These are phyloP conservation scores for Zele albiditarsus DNA, from an alignment of 2,888 invertebrate genomes.

Conservation along the genomic window DNA sequence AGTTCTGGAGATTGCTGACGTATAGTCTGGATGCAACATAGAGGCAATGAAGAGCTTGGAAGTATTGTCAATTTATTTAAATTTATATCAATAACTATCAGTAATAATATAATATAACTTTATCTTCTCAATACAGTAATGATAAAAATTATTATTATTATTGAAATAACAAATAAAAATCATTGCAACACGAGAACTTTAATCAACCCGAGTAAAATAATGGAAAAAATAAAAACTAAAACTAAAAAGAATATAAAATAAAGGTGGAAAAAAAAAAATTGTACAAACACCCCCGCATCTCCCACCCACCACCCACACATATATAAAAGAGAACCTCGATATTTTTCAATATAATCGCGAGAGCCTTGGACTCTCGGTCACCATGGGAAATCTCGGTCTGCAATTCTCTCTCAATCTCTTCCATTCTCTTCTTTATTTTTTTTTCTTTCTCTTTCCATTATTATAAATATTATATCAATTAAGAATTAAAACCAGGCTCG, in stretches of 20 bases:
- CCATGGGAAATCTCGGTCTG: constrained; percentile 67
- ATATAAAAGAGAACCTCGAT: constrained; percentile 60
- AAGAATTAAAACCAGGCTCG: constrained; percentile 57
- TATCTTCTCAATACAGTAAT: no score
- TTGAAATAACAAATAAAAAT: no score
- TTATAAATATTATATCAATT: constrained; percentile 70
- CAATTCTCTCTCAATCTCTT: not conserved
- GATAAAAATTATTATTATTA: no score
- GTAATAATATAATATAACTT: no score
- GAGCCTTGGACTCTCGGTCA: constrained; percentile 57
- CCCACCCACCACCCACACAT: constrained; percentile 47
- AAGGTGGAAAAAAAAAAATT: not conserved
- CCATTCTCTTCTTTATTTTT: constrained; percentile 46
- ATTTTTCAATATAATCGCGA: constrained; percentile 67
- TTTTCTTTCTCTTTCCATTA: constrained; percentile 55
- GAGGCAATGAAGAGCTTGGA: no score
- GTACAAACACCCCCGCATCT: no score
- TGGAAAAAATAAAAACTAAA: no score
- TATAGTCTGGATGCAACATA: not conserved
- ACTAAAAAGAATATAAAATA: not conserved
- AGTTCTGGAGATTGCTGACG: not conserved
- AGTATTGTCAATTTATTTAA: no score
- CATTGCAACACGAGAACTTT: no score
- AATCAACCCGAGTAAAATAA: no score
- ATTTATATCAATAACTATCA: no score